These are phyloP conservation scores for Tichodroma muraria DNA, from an alignment of 2,113 vertebrate species.

Conservation along the genomic window DNA sequence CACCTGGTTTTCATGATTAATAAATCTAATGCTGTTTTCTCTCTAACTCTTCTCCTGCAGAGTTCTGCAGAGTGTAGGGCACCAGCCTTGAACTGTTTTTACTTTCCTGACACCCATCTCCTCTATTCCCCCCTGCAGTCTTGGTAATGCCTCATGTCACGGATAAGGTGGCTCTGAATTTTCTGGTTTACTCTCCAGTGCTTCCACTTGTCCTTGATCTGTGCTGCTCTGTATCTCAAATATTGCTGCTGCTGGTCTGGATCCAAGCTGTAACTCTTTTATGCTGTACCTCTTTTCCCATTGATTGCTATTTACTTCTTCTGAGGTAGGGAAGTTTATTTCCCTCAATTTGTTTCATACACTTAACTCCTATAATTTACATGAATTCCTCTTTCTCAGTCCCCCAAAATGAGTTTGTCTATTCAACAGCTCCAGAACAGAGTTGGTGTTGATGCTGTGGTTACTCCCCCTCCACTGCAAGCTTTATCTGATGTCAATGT, in stretches of 20 bases:
- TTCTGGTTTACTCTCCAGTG: background rate
- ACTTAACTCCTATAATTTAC: background rate
- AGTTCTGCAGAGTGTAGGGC: background rate
- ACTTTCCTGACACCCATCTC: background rate
- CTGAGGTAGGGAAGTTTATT: background rate
- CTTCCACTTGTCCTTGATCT: too few relatives aligned
- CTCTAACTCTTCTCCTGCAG: background rate
- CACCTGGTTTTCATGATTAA: background rate
- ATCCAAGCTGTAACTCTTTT: background rate
- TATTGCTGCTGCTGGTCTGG: background rate
- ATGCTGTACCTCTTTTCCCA: background rate
- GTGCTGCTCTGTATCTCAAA: background rate
- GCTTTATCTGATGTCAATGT: background rate
- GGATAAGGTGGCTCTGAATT: background rate
- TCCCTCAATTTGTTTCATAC: background rate
- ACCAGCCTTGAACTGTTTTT: background rate
- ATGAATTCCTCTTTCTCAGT: background rate
- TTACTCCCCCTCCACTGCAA: background rate
- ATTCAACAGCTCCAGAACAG: background rate
- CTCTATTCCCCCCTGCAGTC: background rate
- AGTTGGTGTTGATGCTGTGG: background rate
- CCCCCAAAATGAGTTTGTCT: background rate
- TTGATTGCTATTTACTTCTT: background rate
- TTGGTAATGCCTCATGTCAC: background rate
- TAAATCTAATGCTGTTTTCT: background rate